phyloP scores from a whole-genome alignment of 2,888 invertebrate genomes.

The Acrocyrtus sp. region DNA sequence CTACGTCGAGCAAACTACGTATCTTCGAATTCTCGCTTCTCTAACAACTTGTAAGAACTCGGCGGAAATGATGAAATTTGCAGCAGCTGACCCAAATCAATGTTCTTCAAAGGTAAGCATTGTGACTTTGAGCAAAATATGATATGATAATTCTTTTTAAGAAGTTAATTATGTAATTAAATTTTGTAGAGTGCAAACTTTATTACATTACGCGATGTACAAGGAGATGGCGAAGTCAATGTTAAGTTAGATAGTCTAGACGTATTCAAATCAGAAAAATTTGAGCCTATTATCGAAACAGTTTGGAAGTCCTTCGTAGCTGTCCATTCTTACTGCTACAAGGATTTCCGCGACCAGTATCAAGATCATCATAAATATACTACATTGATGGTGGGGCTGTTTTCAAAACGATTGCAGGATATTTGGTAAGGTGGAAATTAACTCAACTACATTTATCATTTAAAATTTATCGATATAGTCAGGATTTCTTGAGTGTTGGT shows the following conservation, averaged over 20 bases:
- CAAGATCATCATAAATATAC: slow-evolving; percentile 59
- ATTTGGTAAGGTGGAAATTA: slow-evolving; percentile 52
- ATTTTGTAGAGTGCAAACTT: background rate
- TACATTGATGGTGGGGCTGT: slow-evolving; percentile 42
- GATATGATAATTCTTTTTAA: background rate
- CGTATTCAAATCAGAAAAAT: slow-evolving; percentile 23
- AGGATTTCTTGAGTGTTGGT: slow-evolving; percentile 1
- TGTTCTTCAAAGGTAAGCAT: slow-evolving; percentile 5
- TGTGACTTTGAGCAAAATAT: background rate
- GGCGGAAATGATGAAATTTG: slow-evolving; percentile 14
- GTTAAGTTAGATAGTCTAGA: slow-evolving; percentile 25
- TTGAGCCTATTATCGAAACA: slow-evolving; percentile 56
- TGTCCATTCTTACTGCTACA: slow-evolving; percentile 55
- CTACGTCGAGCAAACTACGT: slow-evolving; percentile 23
- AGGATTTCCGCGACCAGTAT: slow-evolving; percentile 41
- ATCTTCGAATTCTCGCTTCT: slow-evolving; percentile 28
- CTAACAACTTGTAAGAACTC: slow-evolving; percentile 28
- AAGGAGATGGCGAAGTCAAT: slow-evolving; percentile 1
- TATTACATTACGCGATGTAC: background rate
- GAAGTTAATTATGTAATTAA: background rate
- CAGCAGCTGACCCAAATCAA: background rate
- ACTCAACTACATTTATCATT: background rate
- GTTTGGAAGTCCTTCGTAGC: slow-evolving; percentile 55
- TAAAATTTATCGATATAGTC: background rate
- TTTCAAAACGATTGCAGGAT: slow-evolving; percentile 49